phyloP scores from a whole-genome alignment of 2,113 vertebrate species.

The Forbesichthys agassizii region DNA sequence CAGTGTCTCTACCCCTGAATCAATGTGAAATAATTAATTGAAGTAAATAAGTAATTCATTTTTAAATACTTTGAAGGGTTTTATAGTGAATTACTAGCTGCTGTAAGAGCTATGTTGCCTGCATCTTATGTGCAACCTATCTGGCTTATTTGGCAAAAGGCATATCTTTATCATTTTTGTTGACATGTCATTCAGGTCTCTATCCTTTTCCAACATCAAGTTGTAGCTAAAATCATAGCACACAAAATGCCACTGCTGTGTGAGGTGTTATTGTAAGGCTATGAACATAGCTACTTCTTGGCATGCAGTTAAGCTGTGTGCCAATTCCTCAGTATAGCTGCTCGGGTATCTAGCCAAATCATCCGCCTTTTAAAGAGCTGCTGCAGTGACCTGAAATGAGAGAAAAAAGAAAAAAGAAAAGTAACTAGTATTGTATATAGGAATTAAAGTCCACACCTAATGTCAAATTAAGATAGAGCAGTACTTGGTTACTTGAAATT shows the following conservation, averaged over 20 bases:
- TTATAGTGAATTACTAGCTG: constrained; percentile 45
- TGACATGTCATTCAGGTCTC: constrained; percentile 40
- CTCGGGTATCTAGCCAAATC: constrained; percentile 71
- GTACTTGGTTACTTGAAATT: not conserved
- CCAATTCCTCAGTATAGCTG: constrained; percentile 64
- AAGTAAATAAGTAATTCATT: constrained; percentile 37
- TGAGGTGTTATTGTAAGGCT: constrained; percentile 43
- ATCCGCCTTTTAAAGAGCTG: constrained; percentile 53
- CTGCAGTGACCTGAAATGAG: constrained; percentile 40
- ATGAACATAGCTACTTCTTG: constrained; percentile 50
- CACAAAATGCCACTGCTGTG: constrained; percentile 50
- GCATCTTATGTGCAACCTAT: not conserved
- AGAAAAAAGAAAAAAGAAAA: constrained; percentile 51
- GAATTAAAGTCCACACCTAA: no score
- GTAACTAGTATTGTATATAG: not conserved
- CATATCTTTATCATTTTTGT: constrained; percentile 39
- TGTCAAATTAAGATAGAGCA: not conserved
- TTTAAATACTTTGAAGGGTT: constrained; percentile 35
- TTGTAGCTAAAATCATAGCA: constrained; percentile 41
- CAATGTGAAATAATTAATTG: constrained; percentile 59
- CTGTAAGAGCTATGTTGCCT: constrained; percentile 25
- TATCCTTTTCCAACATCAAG: constrained; percentile 24
- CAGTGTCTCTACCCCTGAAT: constrained; percentile 61
- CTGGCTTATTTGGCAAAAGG: constrained; percentile 1
- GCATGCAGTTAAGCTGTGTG: constrained; percentile 46